These are phyloP conservation scores for Ectemnius continuus DNA, from an alignment of 2,888 invertebrate genomes.

Conservation along the genomic window DNA sequence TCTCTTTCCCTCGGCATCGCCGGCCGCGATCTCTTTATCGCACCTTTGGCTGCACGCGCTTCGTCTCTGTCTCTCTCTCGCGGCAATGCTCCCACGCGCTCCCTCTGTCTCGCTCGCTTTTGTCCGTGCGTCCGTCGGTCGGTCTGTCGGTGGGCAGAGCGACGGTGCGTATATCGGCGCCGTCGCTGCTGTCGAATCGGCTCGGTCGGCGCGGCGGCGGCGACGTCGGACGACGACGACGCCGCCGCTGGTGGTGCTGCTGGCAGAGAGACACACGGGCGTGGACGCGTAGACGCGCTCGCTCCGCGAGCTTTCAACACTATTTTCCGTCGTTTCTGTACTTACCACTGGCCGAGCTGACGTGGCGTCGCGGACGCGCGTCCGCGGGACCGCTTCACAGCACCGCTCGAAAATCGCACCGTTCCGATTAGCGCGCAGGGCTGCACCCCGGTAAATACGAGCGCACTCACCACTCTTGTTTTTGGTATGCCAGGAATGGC, in stretches of 20 bases:
- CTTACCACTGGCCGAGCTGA: conserved; percentile 86
- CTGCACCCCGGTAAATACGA: conserved; percentile 77
- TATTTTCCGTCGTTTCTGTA: conserved; percentile 77
- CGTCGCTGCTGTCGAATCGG: conserved; percentile 61
- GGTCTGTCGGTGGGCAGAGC: conserved; percentile 42
- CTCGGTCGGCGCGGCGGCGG: conserved; percentile 57
- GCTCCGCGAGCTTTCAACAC: conserved; percentile 44
- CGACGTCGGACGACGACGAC: conserved; percentile 18
- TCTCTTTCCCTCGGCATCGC: conserved; percentile 34
- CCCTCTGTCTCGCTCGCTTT: conserved; percentile 42
- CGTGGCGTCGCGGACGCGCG: conserved; percentile 69
- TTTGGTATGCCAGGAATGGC: conserved; percentile 97
- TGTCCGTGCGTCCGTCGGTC: conserved; percentile 44
- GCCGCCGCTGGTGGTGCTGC: neutral
- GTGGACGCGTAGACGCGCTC: conserved; percentile 64
- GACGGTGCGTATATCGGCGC: conserved; percentile 54
- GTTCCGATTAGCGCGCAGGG: conserved; percentile 67
- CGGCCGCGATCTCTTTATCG: conserved; percentile 35
- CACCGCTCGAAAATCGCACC: conserved; percentile 75
- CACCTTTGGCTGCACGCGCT: conserved; percentile 29
- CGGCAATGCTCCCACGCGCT: conserved; percentile 34
- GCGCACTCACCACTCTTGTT: conserved; percentile 79
- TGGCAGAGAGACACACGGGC: conserved; percentile 55
- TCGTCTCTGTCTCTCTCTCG: conserved; percentile 38
- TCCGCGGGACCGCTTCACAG: conserved; percentile 51